Conservation (phyloP, 2,797 vertebrate genomes). For the Acanthis flammea region DNA sequence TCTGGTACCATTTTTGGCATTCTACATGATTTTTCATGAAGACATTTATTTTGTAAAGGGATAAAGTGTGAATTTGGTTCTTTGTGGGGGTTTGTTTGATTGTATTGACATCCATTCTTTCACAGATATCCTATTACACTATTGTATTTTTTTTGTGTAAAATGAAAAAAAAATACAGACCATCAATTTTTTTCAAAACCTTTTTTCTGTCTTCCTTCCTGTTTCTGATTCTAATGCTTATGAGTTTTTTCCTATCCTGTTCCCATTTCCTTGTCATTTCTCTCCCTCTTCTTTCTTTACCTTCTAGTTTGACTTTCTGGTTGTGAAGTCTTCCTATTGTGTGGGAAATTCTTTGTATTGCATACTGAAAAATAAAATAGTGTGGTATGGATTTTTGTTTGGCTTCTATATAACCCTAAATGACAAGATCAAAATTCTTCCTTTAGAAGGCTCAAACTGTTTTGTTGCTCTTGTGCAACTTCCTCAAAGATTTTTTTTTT, state of each 20-base stretch:
- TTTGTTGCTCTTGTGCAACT: conserved; percentile 42
- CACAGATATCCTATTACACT: neutral
- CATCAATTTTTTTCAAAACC: neutral
- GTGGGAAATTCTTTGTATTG: neutral
- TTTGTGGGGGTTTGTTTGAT: neutral
- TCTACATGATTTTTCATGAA: neutral
- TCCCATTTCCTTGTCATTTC: neutral
- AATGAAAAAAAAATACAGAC: neutral
- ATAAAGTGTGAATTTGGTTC: neutral
- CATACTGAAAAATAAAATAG: neutral
- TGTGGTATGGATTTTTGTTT: neutral
- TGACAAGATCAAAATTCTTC: neutral
- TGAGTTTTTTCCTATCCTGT: neutral
- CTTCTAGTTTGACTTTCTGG: neutral
- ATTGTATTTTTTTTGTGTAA: neutral
- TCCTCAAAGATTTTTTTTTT: neutral
- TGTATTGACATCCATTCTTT: neutral
- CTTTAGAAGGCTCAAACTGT: neutral
- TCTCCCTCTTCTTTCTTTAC: neutral
- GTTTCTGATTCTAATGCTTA: neutral
- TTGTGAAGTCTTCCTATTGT: neutral
- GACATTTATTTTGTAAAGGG: neutral
- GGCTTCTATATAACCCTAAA: neutral
- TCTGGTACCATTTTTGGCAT: neutral
- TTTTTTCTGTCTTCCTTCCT: conserved; percentile 1